Percentiles rank a stretch among this genome's conserved stretches.
Conservation (phyloP, 2,113 vertebrate genomes). For the Rhabdornis inornatus region DNA sequence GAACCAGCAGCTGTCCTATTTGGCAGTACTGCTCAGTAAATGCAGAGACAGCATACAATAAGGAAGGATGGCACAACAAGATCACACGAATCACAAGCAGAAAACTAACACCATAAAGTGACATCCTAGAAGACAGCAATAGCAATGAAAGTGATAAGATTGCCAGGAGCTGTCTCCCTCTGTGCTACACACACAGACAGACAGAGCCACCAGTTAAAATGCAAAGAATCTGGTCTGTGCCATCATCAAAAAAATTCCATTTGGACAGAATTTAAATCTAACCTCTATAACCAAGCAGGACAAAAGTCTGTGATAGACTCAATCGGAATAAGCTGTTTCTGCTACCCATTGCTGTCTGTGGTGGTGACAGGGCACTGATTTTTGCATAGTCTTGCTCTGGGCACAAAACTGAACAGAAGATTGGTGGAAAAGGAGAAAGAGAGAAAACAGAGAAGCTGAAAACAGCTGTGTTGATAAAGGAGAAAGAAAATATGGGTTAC, state of each 20-base stretch:
- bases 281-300: neutral
- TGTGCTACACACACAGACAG: neutral
- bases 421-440: neutral
- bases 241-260: neutral
- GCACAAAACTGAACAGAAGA: neutral
- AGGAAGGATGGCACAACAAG: neutral
- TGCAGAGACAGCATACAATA: neutral
- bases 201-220: neutral
- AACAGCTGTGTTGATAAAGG: neutral
- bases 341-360: neutral
- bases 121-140: neutral
- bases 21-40: slow-evolving; percentile 4
- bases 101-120: slow-evolving; percentile 1
- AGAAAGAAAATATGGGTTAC: neutral
- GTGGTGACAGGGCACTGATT: neutral
- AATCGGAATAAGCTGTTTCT: neutral
- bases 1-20: slow-evolving; percentile 41
- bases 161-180: neutral
- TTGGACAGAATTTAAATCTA: neutral
- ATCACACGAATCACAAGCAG: neutral
- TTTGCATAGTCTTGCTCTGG: neutral
- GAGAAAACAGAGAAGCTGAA: neutral
- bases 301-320: neutral
- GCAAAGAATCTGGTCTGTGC: neutral
- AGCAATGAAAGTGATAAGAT: neutral